Evolutionary conservation across 2,797 vertebrate genomes (phyloP), one percentile per base, ranked within the genome.

Genomic region (Tapirus indicus): DNA sequence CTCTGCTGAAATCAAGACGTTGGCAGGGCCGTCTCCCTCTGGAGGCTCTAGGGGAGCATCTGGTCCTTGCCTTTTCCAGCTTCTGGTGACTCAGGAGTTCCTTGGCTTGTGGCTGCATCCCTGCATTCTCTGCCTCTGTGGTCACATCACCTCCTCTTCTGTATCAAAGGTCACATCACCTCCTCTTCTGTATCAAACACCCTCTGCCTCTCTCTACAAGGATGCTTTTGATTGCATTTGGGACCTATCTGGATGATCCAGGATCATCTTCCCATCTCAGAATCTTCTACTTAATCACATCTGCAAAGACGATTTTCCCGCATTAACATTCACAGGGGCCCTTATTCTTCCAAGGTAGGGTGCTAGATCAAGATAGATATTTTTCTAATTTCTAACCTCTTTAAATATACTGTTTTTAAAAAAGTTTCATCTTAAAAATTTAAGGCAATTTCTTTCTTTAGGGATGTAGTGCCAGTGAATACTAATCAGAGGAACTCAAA

Each of bases 331-430:
- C 77, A 83, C 1, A 54, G 60, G 17, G 23, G 1, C 4, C 68
- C 27, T 49, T 69, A 52, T 25, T 75, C 10, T 62, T 77, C 25
- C 20, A 52, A 71, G 18, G 6, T 41, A 58, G 21, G 20, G 12
- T 35, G 8, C 7, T 91, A 75, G 56, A 58, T 69, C 62, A 91
- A 79, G 38, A 25, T 13, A 66, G 38, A 20, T 64, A 18, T 80
- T 75, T 90, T 25, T 92, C 10, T 85, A 68, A 97, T 79, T 83
- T 91, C 49, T 71, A 71, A 72, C 27, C 49, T 75, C 44, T 91
- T 32, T 83, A 95, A 84, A 79, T 82, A 62, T 25, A 27, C 12
- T 86, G 88, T 32, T 62, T 56, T 23, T 16, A 78, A 79, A 41
- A 68, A 84, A 49, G 18, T 62, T 93, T 79, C 38, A 72, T 69